Base-by-base conservation (phyloP, 2,113 vertebrate species). In the Felis catus region DNA sequence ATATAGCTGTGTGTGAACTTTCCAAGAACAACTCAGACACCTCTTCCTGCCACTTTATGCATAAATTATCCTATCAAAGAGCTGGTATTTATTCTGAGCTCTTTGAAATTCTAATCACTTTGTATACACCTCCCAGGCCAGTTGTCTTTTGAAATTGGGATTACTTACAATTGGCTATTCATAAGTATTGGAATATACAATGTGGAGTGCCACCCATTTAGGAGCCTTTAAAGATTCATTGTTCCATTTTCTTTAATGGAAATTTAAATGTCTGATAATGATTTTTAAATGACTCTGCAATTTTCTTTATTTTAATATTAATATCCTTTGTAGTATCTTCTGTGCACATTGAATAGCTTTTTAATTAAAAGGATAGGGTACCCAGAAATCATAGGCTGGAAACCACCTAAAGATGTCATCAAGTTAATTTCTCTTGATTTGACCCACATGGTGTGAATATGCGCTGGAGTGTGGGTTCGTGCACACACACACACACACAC, bases 41-140 rank as follows among this genome's bases (percentile, higher is more conserved):
- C 97, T 99, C 98, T 99, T 99, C 98, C 98, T 99, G 98, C 97
- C 97, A 98, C 95, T 98, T 98, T 97, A 84, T 97, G 98, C 98
- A 99, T 99, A 99, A 99, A 99, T 99, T 99, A 98, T 89, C 94
- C 95, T 98, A 98, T 99, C 98, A 99, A 99, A 99, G 99, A 98
- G 98, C 98, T 99, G 97, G 98, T 98, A 98, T 99, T 99, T 98
- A 98, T 98, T 98, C 98, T 97, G 96, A 97, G 98, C 98, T 98
- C 98, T 99, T 99, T 99, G 98, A 99, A 98, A 99, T 99, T 99
- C 99, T 98, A 98, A 99, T 99, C 98, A 99, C 98, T 99, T 98
- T 98, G 95, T 98, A 97, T 94, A 98, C 97, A 99, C 98, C 99
- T 99, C 98, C 97, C 97, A 97, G 98, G 98, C 98, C 98, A 99